phyloP scores from a whole-genome alignment of 2,113 vertebrate species.

The Arenaria interpres region DNA sequence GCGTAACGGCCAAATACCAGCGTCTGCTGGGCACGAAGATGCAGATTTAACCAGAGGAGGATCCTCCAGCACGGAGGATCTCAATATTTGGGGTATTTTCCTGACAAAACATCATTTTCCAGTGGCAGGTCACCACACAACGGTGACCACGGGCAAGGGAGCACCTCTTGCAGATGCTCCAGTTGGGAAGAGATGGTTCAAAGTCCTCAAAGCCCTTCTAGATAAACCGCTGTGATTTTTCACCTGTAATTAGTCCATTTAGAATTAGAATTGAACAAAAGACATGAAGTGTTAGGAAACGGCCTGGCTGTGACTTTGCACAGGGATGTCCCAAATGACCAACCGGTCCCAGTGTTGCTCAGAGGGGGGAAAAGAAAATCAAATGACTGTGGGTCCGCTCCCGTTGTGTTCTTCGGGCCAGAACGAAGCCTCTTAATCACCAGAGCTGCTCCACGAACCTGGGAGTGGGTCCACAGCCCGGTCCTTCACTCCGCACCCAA shows the following conservation, averaged over 20 bases:
- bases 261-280: not conserved
- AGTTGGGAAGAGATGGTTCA: not conserved
- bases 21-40: not conserved
- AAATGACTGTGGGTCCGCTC: not conserved
- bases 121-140: not conserved
- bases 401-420: not conserved
- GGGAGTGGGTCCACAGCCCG: not conserved
- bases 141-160: not conserved
- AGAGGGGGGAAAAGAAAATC: not conserved
- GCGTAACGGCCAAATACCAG: accelerated
- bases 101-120: not conserved
- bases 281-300: accelerated
- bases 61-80: too few relatives aligned
- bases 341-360: accelerated
- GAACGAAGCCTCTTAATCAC: not conserved
- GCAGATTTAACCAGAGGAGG: not conserved
- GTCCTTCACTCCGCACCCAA: not conserved
- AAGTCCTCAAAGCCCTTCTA: not conserved
- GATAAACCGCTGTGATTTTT: not conserved
- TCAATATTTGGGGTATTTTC: not conserved
- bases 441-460: not conserved
- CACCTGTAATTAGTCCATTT: not conserved
- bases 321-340: not conserved
- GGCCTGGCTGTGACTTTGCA: too few relatives aligned
- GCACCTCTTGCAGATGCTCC: not conserved